Evolutionary conservation across 1,140 invertebrate species (phyloP).

Genomic region (Ceratoteleas bidentatus): DNA sequence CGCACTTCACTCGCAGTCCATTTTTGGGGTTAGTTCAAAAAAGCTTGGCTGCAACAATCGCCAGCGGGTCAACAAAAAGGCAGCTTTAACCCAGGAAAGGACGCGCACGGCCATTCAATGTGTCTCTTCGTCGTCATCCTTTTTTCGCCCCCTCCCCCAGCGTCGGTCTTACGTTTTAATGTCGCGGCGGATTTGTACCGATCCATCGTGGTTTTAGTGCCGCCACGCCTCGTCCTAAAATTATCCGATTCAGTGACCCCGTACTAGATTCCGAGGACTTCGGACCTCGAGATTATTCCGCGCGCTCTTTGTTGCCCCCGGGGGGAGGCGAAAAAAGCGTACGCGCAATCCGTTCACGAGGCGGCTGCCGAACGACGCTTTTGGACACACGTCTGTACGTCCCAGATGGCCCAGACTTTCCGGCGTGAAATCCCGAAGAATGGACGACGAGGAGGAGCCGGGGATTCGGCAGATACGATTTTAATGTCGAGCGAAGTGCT

Average conservation of each 20-base stretch:
- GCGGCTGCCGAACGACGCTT: slow-evolving; percentile 50
- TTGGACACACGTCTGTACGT: slow-evolving; percentile 62
- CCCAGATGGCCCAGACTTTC: slow-evolving; percentile 69
- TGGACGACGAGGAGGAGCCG: slow-evolving; percentile 60
- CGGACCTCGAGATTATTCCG: slow-evolving; percentile 60
- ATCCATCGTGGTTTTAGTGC: slow-evolving; percentile 64
- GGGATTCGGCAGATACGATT: slow-evolving; percentile 68
- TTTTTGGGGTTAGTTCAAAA: slow-evolving; percentile 6
- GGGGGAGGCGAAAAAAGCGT: slow-evolving; percentile 54
- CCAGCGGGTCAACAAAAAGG: slow-evolving; percentile 29
- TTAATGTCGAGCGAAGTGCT: slow-evolving; percentile 71
- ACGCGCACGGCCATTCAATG: slow-evolving; percentile 36
- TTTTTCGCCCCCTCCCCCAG: background rate
- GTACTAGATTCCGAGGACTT: slow-evolving; percentile 54
- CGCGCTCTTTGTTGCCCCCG: slow-evolving; percentile 45
- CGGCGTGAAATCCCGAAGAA: slow-evolving; percentile 69
- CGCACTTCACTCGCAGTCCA: background rate
- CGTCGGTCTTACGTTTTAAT: slow-evolving; percentile 55
- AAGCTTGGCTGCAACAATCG: slow-evolving; percentile 40
- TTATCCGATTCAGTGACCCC: slow-evolving; percentile 68
- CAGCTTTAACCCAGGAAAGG: slow-evolving; percentile 38
- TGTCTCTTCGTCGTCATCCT: slow-evolving; percentile 44
- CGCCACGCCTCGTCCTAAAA: slow-evolving; percentile 66
- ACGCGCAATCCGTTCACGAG: slow-evolving; percentile 64
- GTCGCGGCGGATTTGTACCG: slow-evolving; percentile 63